phyloP scores from a whole-genome alignment of 1,140 invertebrate genomes.

The Ostrea denselamellosa region DNA sequence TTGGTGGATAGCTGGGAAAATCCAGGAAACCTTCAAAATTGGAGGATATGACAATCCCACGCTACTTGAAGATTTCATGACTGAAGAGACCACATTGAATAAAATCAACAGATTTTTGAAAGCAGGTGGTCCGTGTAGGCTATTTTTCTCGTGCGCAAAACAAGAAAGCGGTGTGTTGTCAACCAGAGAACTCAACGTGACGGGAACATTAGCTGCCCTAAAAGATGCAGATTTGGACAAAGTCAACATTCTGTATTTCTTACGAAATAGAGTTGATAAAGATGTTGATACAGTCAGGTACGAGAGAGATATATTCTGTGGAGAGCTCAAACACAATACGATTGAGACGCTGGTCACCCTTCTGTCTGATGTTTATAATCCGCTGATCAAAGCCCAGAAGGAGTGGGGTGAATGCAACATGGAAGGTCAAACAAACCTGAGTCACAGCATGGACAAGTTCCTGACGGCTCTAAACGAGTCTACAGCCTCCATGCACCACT shows the following conservation, averaged over 20 bases:
- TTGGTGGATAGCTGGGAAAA: constrained; percentile 79
- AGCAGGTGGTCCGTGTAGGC: constrained; percentile 75
- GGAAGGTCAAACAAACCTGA: constrained; percentile 70
- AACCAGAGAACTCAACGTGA: constrained; percentile 72
- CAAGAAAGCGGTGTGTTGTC: constrained; percentile 66
- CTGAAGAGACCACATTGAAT: constrained; percentile 71
- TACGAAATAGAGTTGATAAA: constrained; percentile 73
- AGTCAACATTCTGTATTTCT: constrained; percentile 76
- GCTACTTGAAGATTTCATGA: constrained; percentile 77
- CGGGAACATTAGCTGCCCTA: constrained; percentile 74
- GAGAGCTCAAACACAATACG: constrained; percentile 77
- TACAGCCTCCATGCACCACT: constrained; percentile 69
- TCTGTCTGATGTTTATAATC: constrained; percentile 76
- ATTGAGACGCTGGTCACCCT: constrained; percentile 75
- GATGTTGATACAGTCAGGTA: constrained; percentile 75
- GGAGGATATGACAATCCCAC: constrained; percentile 77
- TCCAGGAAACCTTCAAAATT: constrained; percentile 78
- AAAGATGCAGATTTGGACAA: constrained; percentile 75
- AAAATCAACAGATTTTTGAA: constrained; percentile 76
- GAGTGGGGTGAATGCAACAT: constrained; percentile 77
- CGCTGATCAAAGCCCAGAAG: constrained; percentile 74
- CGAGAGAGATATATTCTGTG: constrained; percentile 77
- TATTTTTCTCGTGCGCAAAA: constrained; percentile 77
- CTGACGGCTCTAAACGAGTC: constrained; percentile 74
- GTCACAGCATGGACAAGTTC: constrained; percentile 76